These are phyloP conservation scores for Morone chrysops DNA, from an alignment of 2,113 vertebrate genomes.

Conservation along the genomic window DNA sequence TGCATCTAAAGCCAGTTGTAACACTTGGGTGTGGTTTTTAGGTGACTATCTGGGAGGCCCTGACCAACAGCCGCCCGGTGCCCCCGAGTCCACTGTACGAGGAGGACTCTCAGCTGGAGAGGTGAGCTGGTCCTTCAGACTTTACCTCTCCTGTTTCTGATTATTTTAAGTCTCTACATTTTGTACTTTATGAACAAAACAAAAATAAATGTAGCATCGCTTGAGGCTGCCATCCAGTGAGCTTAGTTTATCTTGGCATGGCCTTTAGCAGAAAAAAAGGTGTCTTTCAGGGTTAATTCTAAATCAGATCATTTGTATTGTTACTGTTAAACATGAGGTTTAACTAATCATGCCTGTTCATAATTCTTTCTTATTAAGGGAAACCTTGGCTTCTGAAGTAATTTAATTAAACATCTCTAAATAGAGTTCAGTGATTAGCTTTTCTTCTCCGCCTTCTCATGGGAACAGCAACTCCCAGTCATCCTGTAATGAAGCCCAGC, in stretches of 20 bases:
- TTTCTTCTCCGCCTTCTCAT: constrained; percentile 47
- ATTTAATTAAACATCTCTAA: constrained; percentile 66
- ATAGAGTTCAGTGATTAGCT: constrained; percentile 63
- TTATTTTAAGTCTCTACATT: neutral
- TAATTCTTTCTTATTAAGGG: constrained; percentile 5
- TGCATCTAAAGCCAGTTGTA: constrained; percentile 3
- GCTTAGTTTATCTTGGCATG: neutral
- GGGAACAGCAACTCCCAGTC: constrained; percentile 52
- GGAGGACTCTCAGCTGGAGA: constrained; percentile 92
- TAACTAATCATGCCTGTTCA: neutral
- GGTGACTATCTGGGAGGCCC: constrained; percentile 97
- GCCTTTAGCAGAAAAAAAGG: neutral
- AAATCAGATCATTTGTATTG: neutral
- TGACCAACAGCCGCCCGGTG: constrained; percentile 90
- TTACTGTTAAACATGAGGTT: constrained; percentile 14
- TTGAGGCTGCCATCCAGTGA: neutral
- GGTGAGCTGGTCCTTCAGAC: constrained; percentile 75
- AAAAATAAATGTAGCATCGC: neutral
- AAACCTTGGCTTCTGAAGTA: constrained; percentile 27
- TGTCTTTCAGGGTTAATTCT: neutral
- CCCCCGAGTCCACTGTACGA: constrained; percentile 86
- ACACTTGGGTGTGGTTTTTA: constrained; percentile 51
- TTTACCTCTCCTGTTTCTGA: neutral
- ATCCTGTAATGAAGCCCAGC: constrained; percentile 39
- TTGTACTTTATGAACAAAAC: neutral